Evolutionary conservation across 2,888 invertebrate species (phyloP).

Genomic region (Sylvicola cinctus): DNA sequence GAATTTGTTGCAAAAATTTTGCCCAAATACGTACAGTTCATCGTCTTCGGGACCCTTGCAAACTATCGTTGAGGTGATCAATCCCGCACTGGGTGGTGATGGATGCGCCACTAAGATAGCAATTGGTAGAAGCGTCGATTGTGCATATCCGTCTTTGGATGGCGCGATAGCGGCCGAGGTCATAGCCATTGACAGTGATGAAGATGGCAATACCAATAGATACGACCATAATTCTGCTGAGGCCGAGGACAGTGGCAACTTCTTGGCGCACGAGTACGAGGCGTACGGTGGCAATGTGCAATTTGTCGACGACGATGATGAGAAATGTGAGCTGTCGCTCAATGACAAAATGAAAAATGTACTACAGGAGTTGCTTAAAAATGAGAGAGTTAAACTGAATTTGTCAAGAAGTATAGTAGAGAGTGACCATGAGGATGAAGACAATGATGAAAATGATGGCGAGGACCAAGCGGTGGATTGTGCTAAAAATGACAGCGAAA

Average conservation of each 20-base stretch:
- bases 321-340: conserved; percentile 17
- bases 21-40: too few species aligned
- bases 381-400: conserved; percentile 26
- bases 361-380: conserved; percentile 23
- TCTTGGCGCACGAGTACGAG: conserved; percentile 1
- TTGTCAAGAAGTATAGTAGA: conserved; percentile 24
- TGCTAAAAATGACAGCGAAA: neutral
- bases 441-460: conserved; percentile 7
- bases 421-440: conserved; percentile 8
- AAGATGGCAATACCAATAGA: conserved; percentile 5
- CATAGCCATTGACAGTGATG: conserved; percentile 9
- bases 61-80: conserved; percentile 26
- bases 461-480: conserved; percentile 7
- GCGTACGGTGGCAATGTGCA: conserved; percentile 14
- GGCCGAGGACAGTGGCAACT: conserved; percentile 6
- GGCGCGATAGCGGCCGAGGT: conserved; percentile 4
- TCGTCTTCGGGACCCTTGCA: conserved; percentile 9
- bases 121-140: conserved; percentile 17
- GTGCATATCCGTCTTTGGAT: conserved; percentile 17
- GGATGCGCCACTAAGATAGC: conserved; percentile 22
- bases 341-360: conserved; percentile 29
- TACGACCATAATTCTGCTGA: neutral
- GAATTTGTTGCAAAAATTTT: neutral
- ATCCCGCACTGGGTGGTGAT: conserved; percentile 24
- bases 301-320: conserved; percentile 10